Conservation (phyloP, 1,140 invertebrate genomes). For the Lepidurus apus region DNA sequence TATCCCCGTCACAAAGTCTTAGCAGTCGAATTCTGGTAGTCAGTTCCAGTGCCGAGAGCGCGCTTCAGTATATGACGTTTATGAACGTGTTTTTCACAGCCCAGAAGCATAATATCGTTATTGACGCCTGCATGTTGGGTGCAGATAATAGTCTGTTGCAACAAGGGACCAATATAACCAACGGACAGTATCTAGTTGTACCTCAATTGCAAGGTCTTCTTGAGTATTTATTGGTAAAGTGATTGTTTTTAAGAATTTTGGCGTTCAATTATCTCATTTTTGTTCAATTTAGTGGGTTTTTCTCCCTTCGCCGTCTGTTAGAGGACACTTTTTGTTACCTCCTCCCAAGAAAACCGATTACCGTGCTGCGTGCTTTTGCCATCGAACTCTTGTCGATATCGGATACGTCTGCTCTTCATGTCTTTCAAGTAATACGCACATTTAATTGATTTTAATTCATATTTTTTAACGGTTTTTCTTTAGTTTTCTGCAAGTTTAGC, state of each 20-base stretch:
- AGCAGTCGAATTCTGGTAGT: slow-evolving; percentile 75
- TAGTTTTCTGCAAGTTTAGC: slow-evolving; percentile 95
- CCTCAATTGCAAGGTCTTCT: slow-evolving; percentile 75
- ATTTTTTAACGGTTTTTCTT: slow-evolving; percentile 34
- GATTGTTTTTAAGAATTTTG: too few relatives aligned
- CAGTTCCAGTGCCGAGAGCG: slow-evolving; percentile 81
- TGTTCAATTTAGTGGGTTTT: slow-evolving; percentile 76
- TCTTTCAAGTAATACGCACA: slow-evolving; percentile 71
- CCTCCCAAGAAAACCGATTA: slow-evolving; percentile 89
- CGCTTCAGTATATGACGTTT: slow-evolving; percentile 95
- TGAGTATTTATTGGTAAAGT: slow-evolving; percentile 88
- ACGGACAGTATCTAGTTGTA: slow-evolving; percentile 77
- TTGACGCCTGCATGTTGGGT: slow-evolving; percentile 90
- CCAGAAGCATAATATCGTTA: slow-evolving; percentile 78
- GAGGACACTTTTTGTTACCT: slow-evolving; percentile 79
- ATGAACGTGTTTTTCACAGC: slow-evolving; percentile 98
- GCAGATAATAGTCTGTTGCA: slow-evolving; percentile 84
- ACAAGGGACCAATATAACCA: slow-evolving; percentile 93
- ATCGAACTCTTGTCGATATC: slow-evolving; percentile 90
- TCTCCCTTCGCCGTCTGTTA: slow-evolving; percentile 70
- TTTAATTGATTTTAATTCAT: slow-evolving; percentile 30
- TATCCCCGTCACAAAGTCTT: slow-evolving; percentile 57
- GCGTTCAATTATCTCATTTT: slow-evolving; percentile 29
- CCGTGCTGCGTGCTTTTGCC: slow-evolving; percentile 94
- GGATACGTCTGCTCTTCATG: slow-evolving; percentile 98